These are phyloP conservation scores for Chrysolina americana DNA, from an alignment of 2,888 invertebrate genomes.

Conservation along the genomic window DNA sequence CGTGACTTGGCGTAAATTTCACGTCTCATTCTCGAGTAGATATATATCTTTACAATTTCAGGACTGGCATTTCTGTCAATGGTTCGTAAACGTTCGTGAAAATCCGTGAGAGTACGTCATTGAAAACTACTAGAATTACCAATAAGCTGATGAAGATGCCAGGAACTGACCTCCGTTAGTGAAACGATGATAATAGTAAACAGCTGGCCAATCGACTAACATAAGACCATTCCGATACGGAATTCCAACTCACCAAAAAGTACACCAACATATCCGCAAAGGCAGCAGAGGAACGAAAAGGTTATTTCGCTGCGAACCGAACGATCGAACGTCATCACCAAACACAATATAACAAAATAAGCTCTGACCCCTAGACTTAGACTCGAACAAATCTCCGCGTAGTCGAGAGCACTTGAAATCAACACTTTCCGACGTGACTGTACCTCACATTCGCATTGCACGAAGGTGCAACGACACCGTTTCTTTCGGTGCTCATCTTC, in stretches of 20 bases:
- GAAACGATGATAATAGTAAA: too few species aligned
- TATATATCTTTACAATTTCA: too few species aligned
- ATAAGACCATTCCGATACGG: not conserved
- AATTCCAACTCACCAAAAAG: slow-evolving; percentile 38
- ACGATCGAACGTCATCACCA: slow-evolving; percentile 37
- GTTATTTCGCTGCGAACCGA: slow-evolving; percentile 33
- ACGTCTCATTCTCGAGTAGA: too few species aligned
- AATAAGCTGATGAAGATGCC: too few species aligned
- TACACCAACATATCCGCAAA: slow-evolving; percentile 39
- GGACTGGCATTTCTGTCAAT: too few species aligned
- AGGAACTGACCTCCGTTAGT: too few species aligned
- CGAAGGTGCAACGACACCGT: slow-evolving; percentile 66
- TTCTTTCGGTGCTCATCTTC: slow-evolving; percentile 51
- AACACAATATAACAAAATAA: slow-evolving; percentile 38
- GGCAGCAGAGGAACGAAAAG: not conserved
- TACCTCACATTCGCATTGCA: slow-evolving; percentile 61
- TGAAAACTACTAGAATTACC: too few species aligned
- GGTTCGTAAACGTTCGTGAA: too few species aligned
- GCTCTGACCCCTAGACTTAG: slow-evolving; percentile 35
- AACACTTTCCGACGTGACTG: slow-evolving; percentile 54
- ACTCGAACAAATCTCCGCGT: slow-evolving; percentile 30
- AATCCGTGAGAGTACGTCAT: too few species aligned
- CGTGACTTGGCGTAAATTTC: too few species aligned
- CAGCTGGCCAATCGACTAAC: too few species aligned
- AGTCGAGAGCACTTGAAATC: slow-evolving; percentile 24